Conservation (phyloP, 2,888 invertebrate species). For the Timema cristinae region DNA sequence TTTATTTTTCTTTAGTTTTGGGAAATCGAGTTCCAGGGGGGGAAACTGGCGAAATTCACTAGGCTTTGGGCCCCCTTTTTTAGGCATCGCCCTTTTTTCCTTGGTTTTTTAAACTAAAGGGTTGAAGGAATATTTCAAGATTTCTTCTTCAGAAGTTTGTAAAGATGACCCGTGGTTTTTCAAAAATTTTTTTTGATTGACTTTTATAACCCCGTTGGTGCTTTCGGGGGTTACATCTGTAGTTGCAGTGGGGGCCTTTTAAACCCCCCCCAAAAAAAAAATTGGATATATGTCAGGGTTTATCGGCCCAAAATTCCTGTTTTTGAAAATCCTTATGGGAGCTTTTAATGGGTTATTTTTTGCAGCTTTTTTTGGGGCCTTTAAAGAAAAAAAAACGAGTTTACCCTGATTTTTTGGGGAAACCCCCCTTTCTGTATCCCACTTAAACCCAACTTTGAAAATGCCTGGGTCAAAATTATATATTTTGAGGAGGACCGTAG, state of each 20-base stretch:
- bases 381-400: neutral
- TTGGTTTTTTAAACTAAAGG: neutral
- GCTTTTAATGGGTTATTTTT: neutral
- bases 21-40: neutral
- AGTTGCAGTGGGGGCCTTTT: neutral
- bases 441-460: neutral
- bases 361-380: neutral
- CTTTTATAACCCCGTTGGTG: neutral
- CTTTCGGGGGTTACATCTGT: neutral
- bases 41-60: neutral
- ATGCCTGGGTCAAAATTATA: neutral
- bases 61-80: neutral
- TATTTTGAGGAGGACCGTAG: constrained; percentile 1
- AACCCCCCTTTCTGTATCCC: neutral
- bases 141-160: neutral
- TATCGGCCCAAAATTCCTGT: neutral
- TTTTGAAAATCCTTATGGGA: neutral
- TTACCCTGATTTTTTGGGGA: neutral
- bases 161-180: neutral
- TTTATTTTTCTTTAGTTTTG: neutral
- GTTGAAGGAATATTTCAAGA: neutral
- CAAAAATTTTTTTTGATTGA: neutral
- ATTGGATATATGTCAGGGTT: neutral
- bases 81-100: neutral
- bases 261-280: neutral